Evolutionary conservation across 2,113 vertebrate genomes (phyloP).

Genomic region (Rousettus leschenaultii): DNA sequence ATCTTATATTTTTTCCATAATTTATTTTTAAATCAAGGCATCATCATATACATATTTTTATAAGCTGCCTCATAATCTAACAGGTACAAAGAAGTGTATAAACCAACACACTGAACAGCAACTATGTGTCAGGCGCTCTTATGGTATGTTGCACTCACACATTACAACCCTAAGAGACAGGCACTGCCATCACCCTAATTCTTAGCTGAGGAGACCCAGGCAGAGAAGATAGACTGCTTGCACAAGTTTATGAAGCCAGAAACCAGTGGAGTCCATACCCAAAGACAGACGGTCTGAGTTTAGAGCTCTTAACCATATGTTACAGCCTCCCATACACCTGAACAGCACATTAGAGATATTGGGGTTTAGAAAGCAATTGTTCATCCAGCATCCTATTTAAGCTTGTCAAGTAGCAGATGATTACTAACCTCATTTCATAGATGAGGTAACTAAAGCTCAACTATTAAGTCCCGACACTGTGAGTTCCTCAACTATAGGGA

Average conservation of each 20-base stretch:
- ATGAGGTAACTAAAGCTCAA: not conserved
- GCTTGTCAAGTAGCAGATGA: not conserved
- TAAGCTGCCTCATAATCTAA: not conserved
- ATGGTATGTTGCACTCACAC: no score
- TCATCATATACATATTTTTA: not conserved
- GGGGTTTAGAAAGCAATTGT: not conserved
- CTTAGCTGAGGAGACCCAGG: not conserved
- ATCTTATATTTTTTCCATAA: not conserved
- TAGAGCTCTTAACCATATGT: not conserved
- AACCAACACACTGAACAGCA: not conserved
- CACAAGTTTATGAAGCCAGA: not conserved
- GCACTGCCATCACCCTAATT: fast-evolving
- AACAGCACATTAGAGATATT: fast-evolving
- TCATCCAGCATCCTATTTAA: not conserved
- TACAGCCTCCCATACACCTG: no score
- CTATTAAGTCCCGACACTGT: not conserved
- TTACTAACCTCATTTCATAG: not conserved
- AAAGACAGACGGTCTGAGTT: not conserved
- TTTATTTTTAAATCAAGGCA: not conserved
- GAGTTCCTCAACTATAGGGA: not conserved
- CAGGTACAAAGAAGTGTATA: not conserved
- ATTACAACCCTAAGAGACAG: no score
- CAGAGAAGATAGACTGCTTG: not conserved
- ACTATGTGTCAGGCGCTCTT: not conserved
- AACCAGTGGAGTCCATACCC: not conserved